Percentiles rank a stretch among this genome's conserved stretches.
These are phyloP conservation scores for Zoanthus sociatus DNA, from an alignment of 92 coral and sea anemone species.

Conservation along the genomic window DNA sequence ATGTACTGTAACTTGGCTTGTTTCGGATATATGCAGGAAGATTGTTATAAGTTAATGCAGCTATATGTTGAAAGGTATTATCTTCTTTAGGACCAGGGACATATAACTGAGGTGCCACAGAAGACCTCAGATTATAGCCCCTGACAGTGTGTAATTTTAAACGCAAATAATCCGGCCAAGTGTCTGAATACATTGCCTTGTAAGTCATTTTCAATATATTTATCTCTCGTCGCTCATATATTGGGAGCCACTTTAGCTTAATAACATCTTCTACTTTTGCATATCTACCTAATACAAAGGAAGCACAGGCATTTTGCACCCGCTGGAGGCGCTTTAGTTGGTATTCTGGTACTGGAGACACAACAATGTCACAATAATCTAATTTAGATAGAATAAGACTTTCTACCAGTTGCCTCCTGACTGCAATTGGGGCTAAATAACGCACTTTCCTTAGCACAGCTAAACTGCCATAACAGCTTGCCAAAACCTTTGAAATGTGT, in stretches of 20 bases:
- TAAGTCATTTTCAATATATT: conserved; percentile 30
- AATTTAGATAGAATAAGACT: not conserved
- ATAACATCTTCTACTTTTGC: conserved; percentile 20
- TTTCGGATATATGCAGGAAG: conserved; percentile 10
- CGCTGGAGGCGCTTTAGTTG: conserved; percentile 43
- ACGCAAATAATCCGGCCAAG: conserved; percentile 40
- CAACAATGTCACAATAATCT: not conserved
- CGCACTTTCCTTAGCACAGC: not conserved
- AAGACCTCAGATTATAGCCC: conserved; percentile 46
- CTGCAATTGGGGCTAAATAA: not conserved
- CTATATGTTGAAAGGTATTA: conserved; percentile 1
- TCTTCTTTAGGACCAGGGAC: conserved; percentile 15
- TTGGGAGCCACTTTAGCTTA: conserved; percentile 36
- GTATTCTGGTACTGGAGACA: not conserved
- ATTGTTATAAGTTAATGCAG: conserved; percentile 3
- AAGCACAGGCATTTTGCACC: conserved; percentile 40
- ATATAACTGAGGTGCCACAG: conserved; percentile 27
- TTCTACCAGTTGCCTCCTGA: not conserved
- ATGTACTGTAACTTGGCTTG: too few species aligned
- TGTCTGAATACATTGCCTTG: conserved; percentile 21
- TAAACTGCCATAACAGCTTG: not conserved
- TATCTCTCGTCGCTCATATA: conserved; percentile 23
- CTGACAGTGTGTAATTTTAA: conserved; percentile 22
- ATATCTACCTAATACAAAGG: conserved; percentile 14
- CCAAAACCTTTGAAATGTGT: too few species aligned